A percentile compares a stretch with the other conserved stretches of the same genome.
phyloP scores from a whole-genome alignment of 2,888 invertebrate genomes.

The Subacronicta megacephala region DNA sequence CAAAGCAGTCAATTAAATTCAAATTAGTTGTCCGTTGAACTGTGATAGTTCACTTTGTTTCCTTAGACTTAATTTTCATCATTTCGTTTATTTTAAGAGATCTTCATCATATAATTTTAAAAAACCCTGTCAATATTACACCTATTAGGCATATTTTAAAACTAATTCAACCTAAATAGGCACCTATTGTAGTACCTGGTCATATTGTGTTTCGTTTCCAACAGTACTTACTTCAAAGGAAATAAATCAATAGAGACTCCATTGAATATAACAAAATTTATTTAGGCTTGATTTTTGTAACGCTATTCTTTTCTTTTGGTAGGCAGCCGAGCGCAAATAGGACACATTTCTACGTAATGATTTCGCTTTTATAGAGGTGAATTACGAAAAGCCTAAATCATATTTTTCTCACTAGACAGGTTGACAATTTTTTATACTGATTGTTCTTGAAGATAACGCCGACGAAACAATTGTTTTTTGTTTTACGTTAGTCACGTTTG shows the following conservation, averaged over 20 bases:
- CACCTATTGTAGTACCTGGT: conserved; percentile 23
- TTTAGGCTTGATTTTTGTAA: conserved; percentile 16
- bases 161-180: conserved; percentile 21
- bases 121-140: too few species aligned
- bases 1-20: too few species aligned
- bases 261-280: conserved; percentile 3
- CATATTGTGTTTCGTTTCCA: conserved; percentile 32
- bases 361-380: not conserved
- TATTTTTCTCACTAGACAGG: not conserved
- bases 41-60: too few species aligned
- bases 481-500: not conserved
- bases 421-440: not conserved
- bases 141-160: not conserved
- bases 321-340: not conserved
- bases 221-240: conserved; percentile 27
- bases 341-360: conserved; percentile 1
- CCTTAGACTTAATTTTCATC: too few species aligned
- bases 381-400: not conserved
- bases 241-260: conserved; percentile 29
- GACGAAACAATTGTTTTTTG: not conserved
- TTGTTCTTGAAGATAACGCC: not conserved
- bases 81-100: too few species aligned
- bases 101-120: too few species aligned
- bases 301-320: conserved; percentile 14
- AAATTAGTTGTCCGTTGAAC: too few species aligned